These are phyloP conservation scores for Phalacrocorax carbo DNA, from an alignment of 2,113 vertebrate species.

Conservation along the genomic window DNA sequence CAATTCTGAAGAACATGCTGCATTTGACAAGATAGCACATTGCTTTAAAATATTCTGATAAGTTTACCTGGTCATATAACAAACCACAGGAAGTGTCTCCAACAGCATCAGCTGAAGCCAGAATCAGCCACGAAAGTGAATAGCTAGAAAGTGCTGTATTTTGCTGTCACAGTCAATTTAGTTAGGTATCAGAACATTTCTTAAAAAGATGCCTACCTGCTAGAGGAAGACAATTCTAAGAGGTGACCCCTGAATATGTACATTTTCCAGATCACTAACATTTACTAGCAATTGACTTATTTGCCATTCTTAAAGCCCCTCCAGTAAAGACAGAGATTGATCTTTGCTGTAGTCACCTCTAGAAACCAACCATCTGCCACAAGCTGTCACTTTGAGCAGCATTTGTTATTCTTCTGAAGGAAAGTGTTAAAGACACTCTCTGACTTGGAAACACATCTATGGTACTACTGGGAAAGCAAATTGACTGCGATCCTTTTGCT, in stretches of 20 bases:
- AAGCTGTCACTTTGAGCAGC: neutral
- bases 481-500: neutral
- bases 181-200: neutral
- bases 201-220: neutral
- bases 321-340: neutral
- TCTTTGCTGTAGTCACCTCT: neutral
- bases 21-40: neutral
- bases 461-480: neutral
- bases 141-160: neutral
- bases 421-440: neutral
- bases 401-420: neutral
- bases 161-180: neutral
- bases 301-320: slow-evolving; percentile 14
- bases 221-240: neutral
- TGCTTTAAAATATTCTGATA: neutral
- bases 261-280: neutral
- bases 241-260: neutral
- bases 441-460: neutral
- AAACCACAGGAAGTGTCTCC: neutral
- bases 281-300: slow-evolving; percentile 26
- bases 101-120: neutral
- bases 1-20: neutral
- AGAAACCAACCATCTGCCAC: neutral
- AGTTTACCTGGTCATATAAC: neutral
- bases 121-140: neutral